phyloP scores from a whole-genome alignment of 2,113 vertebrate genomes.

The Delphinus delphis region DNA sequence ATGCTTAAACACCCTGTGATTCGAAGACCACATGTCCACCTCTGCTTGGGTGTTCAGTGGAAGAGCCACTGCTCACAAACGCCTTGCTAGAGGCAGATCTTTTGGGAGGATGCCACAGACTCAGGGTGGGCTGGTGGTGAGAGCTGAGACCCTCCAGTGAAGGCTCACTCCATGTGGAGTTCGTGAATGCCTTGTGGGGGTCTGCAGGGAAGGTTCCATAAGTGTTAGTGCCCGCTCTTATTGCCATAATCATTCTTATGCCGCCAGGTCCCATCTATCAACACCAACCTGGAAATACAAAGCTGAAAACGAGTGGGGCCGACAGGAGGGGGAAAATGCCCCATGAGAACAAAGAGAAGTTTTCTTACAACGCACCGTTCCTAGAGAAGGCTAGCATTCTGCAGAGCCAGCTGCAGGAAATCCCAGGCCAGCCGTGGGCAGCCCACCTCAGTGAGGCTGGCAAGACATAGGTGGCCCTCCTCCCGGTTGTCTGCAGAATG shows the following conservation, averaged over 20 bases:
- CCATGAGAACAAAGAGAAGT: neutral
- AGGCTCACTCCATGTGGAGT: accelerated
- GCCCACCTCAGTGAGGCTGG: neutral
- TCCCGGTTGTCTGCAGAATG: constrained; percentile 32
- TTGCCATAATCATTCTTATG: too few species aligned
- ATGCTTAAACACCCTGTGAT: accelerated
- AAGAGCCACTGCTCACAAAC: neutral
- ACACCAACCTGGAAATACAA: neutral
- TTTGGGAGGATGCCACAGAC: neutral
- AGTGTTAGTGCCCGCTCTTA: accelerated
- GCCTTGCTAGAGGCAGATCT: neutral
- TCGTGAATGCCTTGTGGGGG: neutral
- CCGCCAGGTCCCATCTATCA: neutral
- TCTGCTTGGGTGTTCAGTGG: neutral
- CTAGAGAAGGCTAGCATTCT: neutral
- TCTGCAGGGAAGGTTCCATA: neutral
- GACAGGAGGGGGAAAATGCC: neutral
- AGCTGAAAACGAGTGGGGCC: neutral
- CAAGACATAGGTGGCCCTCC: neutral
- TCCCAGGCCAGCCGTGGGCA: neutral
- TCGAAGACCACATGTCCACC: neutral
- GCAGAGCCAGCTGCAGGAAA: neutral
- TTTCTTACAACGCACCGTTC: too few species aligned
- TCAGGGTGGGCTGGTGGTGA: neutral
- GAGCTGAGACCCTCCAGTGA: neutral